Evolutionary conservation across 2,888 invertebrate species (phyloP).

Genomic region (Ornithoptera priamus): DNA sequence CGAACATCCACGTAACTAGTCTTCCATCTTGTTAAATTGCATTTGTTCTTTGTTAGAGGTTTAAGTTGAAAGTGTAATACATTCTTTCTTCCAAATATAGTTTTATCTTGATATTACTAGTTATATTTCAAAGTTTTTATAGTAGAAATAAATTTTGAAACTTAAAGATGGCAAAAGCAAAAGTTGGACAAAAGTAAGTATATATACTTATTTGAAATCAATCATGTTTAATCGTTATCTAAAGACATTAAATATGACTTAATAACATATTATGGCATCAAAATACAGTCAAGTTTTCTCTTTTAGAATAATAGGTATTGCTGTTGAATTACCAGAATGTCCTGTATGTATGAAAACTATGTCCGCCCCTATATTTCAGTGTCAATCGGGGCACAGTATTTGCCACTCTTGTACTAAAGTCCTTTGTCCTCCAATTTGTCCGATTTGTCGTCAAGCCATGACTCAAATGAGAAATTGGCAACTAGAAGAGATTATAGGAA

Average conservation of each 20-base stretch:
- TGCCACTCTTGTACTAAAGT: slow-evolving; percentile 58
- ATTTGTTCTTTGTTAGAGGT: not conserved
- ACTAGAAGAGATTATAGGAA: slow-evolving; percentile 61
- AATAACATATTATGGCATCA: not conserved
- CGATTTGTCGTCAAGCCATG: slow-evolving; percentile 67
- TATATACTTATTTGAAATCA: not conserved
- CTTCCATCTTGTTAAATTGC: not conserved
- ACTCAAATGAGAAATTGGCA: slow-evolving; percentile 72
- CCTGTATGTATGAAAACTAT: slow-evolving; percentile 67
- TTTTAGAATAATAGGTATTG: slow-evolving; percentile 26
- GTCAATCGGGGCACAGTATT: slow-evolving; percentile 68
- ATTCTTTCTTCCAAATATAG: not conserved
- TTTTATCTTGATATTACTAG: not conserved
- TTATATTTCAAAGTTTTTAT: slow-evolving; percentile 1
- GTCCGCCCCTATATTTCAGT: slow-evolving; percentile 66
- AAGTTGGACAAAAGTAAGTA: slow-evolving; percentile 38
- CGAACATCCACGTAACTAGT: not conserved
- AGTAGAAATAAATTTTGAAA: not conserved
- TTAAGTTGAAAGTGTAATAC: not conserved
- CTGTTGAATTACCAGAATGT: slow-evolving; percentile 63
- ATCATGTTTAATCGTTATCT: not conserved
- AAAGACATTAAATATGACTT: not conserved
- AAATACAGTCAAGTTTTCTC: not conserved
- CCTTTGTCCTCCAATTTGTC: slow-evolving; percentile 59
- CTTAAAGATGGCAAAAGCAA: slow-evolving; percentile 36